Evolutionary conservation across 2,113 vertebrate genomes (phyloP).

Genomic region (Ovis canadensis): DNA sequence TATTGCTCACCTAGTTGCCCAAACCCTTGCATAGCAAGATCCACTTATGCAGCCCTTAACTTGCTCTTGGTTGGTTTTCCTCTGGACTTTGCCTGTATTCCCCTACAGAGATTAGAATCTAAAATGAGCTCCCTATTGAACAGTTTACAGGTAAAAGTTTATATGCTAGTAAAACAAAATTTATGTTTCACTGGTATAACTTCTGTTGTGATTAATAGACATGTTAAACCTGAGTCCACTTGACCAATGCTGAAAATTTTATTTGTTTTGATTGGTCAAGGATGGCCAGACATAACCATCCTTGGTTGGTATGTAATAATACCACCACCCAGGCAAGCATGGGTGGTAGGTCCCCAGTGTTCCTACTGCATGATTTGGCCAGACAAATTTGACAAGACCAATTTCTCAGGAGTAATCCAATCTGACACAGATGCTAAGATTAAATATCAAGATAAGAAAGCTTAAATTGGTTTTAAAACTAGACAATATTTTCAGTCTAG

Average conservation of each 20-base stretch:
- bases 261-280: neutral
- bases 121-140: neutral
- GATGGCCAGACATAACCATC: neutral
- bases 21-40: neutral
- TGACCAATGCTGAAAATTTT: neutral
- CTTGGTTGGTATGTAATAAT: no score
- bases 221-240: neutral
- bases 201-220: neutral
- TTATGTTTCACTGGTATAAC: neutral
- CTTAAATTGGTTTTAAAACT: conserved; percentile 22
- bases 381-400: neutral
- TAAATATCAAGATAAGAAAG: conserved; percentile 22
- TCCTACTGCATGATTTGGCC: neutral
- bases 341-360: no score
- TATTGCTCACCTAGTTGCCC: neutral
- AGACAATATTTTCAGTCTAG: neutral
- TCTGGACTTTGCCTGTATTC: neutral
- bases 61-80: neutral
- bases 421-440: neutral
- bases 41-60: neutral
- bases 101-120: neutral
- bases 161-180: neutral
- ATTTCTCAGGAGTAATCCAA: neutral
- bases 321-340: no score
- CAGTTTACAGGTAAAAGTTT: neutral